Evolutionary conservation across 1,140 invertebrate species (phyloP), one percentile per base, ranked within the genome.

Genomic region (Zaprionus kolodkinae): DNA sequence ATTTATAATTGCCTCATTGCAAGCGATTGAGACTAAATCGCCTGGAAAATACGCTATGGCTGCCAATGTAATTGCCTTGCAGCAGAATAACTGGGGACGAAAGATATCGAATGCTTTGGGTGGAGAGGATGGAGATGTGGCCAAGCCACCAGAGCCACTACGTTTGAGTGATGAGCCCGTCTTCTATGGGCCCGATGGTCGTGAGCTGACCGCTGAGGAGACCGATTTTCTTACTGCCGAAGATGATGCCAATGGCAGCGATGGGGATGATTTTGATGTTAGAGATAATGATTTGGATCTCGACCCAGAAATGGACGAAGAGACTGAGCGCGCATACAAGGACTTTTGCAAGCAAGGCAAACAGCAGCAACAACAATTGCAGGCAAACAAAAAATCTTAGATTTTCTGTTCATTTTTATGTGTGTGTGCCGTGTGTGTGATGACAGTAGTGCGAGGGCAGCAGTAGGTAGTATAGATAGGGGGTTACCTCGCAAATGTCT

Each of bases 231-330:
- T 94, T 1, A 74, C 89, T 57, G 70, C 77, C 15, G 79, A 79
- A 30, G 82, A 85, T 36, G 75, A 77, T 55, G 81, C 65, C 7
- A 66, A 15, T 15, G 87, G 67, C 40, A 91, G 81, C 35, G 87
- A 93, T 56, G 93, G 93, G 17, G 78, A 82, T 45, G 72, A 83
- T 35, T 89, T 90, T 80, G 88, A 79, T 72, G 93, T 91, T 56
- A 84, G 93, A 70, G 88, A 93, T 82, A 92, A 92, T 15, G 93
- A 93, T 70, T 90, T 93, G 68, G 93, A 94, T 79, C 85, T 93
- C 30, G 92, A 93, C 65, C 93, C 93, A 4, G 94, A 94, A 91
- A 94, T 94, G 94, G 93, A 93, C 69, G 93, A 93, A 79, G 94
- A 94, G 75, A 93, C 93, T 69, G 93, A 93, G 81, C 93, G 82